A percentile compares a stretch with the other conserved stretches of the same genome.
Conservation (phyloP, 2,888 invertebrate genomes). For the Pachydiplax longipennis region DNA sequence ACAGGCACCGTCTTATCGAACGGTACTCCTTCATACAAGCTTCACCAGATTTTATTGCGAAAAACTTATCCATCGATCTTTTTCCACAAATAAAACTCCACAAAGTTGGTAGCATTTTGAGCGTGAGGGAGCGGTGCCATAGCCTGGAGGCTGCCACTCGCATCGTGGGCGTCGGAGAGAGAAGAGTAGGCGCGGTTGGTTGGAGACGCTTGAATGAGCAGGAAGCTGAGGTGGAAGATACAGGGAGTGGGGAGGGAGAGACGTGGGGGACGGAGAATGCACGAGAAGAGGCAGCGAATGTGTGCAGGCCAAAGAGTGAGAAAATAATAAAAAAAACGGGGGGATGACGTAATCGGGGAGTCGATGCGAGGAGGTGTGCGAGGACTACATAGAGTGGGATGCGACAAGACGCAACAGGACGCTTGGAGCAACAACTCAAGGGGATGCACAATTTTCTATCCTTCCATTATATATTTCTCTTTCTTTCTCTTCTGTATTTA, state of each 20-base stretch:
- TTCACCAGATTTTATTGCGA: not conserved
- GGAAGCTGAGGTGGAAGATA: not conserved
- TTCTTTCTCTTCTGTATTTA: constrained; percentile 3
- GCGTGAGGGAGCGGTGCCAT: constrained; percentile 34
- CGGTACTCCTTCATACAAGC: too few relatives aligned
- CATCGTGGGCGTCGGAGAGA: not conserved
- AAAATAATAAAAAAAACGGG: not conserved
- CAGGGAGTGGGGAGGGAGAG: not conserved
- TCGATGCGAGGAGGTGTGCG: not conserved
- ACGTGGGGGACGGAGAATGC: not conserved
- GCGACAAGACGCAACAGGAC: not conserved
- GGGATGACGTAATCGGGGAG: constrained; percentile 33
- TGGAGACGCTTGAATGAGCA: constrained; percentile 43
- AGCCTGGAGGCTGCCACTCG: constrained; percentile 11
- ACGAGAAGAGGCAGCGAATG: constrained; percentile 2
- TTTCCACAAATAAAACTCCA: not conserved
- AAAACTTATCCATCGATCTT: not conserved
- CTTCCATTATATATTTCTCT: not conserved
- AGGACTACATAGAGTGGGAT: not conserved
- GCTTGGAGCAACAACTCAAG: not conserved
- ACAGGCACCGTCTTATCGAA: too few relatives aligned
- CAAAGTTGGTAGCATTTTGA: constrained; percentile 22
- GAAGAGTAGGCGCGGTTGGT: constrained; percentile 34
- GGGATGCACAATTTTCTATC: not conserved
- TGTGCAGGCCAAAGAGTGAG: not conserved